These are phyloP conservation scores for Nymphalis c-album DNA, from an alignment of 2,888 invertebrate species.

Conservation along the genomic window DNA sequence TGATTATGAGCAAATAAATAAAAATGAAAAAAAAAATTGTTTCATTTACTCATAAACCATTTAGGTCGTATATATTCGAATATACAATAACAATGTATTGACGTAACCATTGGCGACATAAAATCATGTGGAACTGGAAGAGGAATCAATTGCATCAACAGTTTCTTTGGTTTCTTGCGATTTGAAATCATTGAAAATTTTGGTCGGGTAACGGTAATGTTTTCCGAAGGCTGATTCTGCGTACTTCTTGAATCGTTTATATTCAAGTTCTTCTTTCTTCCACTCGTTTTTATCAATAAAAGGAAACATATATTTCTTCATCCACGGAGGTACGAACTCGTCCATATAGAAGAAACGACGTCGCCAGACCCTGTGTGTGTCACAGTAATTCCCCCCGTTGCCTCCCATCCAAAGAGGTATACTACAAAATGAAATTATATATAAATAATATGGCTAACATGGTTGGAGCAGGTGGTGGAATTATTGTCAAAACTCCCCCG, in stretches of 20 bases:
- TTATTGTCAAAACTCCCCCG: no score
- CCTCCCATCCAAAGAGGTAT: conserved; percentile 61
- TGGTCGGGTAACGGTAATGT: conserved; percentile 54
- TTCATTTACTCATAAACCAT: not conserved
- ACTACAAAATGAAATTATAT: conserved; percentile 42
- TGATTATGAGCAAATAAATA: not conserved
- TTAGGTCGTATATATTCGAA: not conserved
- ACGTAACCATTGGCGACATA: no score
- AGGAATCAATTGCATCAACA: conserved; percentile 42
- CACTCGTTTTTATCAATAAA: conserved; percentile 56
- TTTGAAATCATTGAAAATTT: conserved; percentile 46
- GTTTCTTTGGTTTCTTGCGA: conserved; percentile 51
- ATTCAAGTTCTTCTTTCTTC: conserved; percentile 55
- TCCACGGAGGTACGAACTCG: conserved; percentile 59
- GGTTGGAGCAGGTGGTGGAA: no score
- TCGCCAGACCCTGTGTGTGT: conserved; percentile 59
- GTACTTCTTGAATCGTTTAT: conserved; percentile 52
- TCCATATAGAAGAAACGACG: conserved; percentile 63
- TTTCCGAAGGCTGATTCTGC: conserved; percentile 61
- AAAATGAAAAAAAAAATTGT: not conserved
- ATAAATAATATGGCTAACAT: not conserved
- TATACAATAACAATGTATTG: not conserved
- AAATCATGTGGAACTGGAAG: conserved; percentile 26
- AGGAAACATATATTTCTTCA: conserved; percentile 48
- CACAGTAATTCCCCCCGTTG: conserved; percentile 50